These are phyloP conservation scores for Ischnus inquisitorius DNA, from an alignment of 2,888 invertebrate species.

Conservation along the genomic window DNA sequence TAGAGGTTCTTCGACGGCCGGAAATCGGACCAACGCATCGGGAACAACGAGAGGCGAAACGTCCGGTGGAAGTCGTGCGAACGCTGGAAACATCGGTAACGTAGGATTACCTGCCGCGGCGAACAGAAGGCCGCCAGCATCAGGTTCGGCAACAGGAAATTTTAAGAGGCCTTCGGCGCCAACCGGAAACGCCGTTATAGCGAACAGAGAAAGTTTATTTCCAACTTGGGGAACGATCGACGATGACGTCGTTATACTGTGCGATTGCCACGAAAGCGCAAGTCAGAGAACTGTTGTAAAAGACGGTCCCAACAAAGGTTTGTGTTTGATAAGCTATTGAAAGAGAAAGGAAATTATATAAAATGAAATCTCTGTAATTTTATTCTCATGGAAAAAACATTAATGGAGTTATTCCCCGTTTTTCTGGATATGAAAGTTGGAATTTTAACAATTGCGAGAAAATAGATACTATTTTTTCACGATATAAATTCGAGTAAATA, in stretches of 20 bases:
- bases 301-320: slow-evolving; percentile 91
- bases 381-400: no score
- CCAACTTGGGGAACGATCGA: slow-evolving; percentile 70
- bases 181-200: background rate
- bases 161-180: slow-evolving; percentile 43
- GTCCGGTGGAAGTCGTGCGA: slow-evolving; percentile 32
- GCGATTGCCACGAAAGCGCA: slow-evolving; percentile 90
- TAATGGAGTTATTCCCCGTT: no score
- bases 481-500: background rate
- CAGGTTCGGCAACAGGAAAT: slow-evolving; percentile 9
- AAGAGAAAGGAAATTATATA: no score
- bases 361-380: no score
- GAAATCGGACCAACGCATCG: no score
- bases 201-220: slow-evolving; percentile 55
- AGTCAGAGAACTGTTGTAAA: slow-evolving; percentile 90
- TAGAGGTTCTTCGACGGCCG: background rate
- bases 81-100: slow-evolving; percentile 9
- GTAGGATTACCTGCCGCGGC: slow-evolving; percentile 34
- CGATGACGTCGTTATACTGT: slow-evolving; percentile 87
- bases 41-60: no score
- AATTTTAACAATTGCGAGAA: no score
- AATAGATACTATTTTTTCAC: background rate
- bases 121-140: slow-evolving; percentile 32
- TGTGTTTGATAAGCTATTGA: background rate
- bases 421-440: no score